Evolutionary conservation across 2,888 invertebrate genomes (phyloP), one percentile per base, ranked within the genome.

Genomic region (Priocnemis perturbator): DNA sequence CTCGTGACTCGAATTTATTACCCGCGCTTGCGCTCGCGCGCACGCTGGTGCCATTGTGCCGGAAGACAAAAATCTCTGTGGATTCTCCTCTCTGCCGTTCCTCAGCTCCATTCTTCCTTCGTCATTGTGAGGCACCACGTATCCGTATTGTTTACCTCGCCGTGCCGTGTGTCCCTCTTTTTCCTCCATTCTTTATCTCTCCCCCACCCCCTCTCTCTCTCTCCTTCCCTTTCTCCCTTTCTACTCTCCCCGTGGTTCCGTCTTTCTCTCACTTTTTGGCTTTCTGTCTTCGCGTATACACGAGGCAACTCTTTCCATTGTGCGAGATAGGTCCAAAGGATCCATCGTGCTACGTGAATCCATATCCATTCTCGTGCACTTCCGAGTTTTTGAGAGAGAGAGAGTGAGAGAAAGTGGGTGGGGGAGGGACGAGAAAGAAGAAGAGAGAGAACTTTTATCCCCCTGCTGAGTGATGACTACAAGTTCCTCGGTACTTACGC

Each of bases 91-190:
- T 59, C 59, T 30, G 56, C 17, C 57, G 26, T 48, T 67, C 52
- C 67, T 66, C 69, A 48, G 61, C 56, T 66, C 60, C 59, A 68
- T 75, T 73, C 73, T 69, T 67, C 65, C 52, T 52, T 17, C 50
- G 50, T 50, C 50, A 77, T 74, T 76, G 76, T 79, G 71, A 66
- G 61, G 67, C 69, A 77, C 68, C 77, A 71, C 80, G 78, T 78
- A 72, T 70, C 61, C 71, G 73, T 73, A 81, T 83, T 83, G 79
- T 78, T 55, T 71, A 64, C 48, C 60, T 26, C 48, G n/a, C 62
- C 62, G 60, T 61, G 71, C 37, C 66, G 61, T 47, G 60, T 30
- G 19, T 30, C 48, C 60, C 52, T 59, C 52, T 53, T 30, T 61
- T 52, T 37, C 17, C 17, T 23, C 56, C 2, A 53, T 21, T 23